Evolutionary conservation across 2,797 vertebrate genomes (phyloP), one percentile per base, ranked within the genome.

Genomic region (Halcyon smyrnensis): DNA sequence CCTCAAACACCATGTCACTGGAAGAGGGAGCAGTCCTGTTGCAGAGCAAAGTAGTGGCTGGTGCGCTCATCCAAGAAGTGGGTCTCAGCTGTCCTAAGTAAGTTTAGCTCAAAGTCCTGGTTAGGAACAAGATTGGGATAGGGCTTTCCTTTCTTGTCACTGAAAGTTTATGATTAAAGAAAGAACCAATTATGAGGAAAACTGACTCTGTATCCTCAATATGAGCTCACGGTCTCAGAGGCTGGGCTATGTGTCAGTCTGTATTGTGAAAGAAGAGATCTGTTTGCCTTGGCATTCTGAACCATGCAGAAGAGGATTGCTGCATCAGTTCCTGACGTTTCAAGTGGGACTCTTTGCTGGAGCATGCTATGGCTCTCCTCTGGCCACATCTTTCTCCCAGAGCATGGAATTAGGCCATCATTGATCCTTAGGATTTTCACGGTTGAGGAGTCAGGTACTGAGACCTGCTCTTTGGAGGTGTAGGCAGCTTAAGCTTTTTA

Each of bases 221-320:
- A 13, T 0, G 0, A 60, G 23, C 21, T 81, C 25, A 1, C 18
- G 67, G 17, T 41, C 14, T 46, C 30, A n/a, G 24, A 53, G 13
- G 5, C 13, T 14, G 32, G 37, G 28, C 39, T 53, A 0, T 41
- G 23, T 39, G 32, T 15, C 24, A 62, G 41, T 5, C 12, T 2
- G 1, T 17, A 1, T 1, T 46, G 30, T 39, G 36, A 20, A 54
- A 68, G 20, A 20, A 48, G 39, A 54, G 32, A 56, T 3, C 45
- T 36, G 18, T 15, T 56, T 65, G n/a, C 41, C 50, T 69, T 53
- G 53, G 46, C n/a, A 28, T 4, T 3, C 51, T 50, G 43, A 79
- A 2, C 11, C 11, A 2, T 2, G 34, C 6, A 56, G 43, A 15
- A 46, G 32, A 15, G 34, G 17, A 9, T 39, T 60, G 7, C 41